phyloP scores from a whole-genome alignment of 2,888 invertebrate genomes.

The Chironomus riparius region DNA sequence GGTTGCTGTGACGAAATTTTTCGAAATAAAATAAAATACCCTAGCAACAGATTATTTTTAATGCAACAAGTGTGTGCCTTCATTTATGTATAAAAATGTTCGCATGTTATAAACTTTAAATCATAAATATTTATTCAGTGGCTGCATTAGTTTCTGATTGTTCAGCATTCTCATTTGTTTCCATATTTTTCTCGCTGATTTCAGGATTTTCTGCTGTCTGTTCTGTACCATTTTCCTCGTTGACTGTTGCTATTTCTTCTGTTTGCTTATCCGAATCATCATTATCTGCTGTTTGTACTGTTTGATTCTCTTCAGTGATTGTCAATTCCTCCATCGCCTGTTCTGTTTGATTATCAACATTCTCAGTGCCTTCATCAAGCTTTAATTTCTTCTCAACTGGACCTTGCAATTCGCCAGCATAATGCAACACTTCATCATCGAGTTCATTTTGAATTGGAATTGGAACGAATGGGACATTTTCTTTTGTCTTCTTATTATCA shows the following conservation, averaged over 20 bases:
- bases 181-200: background rate
- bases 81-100: background rate
- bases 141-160: background rate
- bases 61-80: background rate
- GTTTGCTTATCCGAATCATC: background rate
- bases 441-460: conserved; percentile 49
- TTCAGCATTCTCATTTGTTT: background rate
- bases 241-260: background rate
- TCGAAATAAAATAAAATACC: background rate
- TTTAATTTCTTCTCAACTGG: conserved; percentile 12
- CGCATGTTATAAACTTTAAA: background rate
- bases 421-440: conserved; percentile 28
- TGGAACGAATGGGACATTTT: conserved; percentile 34
- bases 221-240: background rate
- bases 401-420: conserved; percentile 1
- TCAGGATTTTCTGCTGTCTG: background rate
- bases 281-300: background rate
- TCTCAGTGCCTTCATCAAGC: background rate
- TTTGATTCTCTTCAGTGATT: background rate
- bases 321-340: background rate
- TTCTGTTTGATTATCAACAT: background rate
- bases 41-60: conserved; percentile 1
- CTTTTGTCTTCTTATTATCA: background rate
- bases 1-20: conserved; percentile 23
- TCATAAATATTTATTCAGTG: background rate